phyloP scores from a whole-genome alignment of 2,888 invertebrate species.

The Apodemia zela region DNA sequence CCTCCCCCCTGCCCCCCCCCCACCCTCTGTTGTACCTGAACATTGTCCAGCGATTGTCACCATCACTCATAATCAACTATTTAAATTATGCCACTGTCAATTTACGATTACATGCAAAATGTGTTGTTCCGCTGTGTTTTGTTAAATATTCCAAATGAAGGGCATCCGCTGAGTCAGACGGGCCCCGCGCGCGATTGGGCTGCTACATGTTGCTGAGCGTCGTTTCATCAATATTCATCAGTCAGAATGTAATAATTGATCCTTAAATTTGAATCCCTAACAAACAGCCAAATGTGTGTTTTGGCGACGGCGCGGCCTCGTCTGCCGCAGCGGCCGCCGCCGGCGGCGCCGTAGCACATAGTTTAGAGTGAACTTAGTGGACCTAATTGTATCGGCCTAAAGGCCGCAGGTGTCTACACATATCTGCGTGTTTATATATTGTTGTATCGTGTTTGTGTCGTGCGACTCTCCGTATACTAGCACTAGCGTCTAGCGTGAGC shows the following conservation, averaged over 20 bases:
- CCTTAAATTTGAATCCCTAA: not conserved
- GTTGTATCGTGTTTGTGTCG: not conserved
- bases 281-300: not conserved
- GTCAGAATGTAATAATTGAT: too few relatives aligned
- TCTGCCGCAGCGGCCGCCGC: not conserved
- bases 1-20: not conserved
- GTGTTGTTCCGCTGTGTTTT: not conserved
- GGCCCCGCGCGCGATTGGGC: too few relatives aligned
- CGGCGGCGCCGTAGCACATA: not conserved
- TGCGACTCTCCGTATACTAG: not conserved
- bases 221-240: not conserved
- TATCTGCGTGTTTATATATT: slow-evolving; percentile 23
- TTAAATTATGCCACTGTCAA: not conserved
- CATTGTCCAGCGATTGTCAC: not conserved
- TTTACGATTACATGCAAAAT: not conserved
- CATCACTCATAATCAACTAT: not conserved
- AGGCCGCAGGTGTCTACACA: slow-evolving; percentile 24
- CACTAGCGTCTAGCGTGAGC: not conserved
- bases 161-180: too few relatives aligned
- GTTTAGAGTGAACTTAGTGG: slow-evolving; percentile 20
- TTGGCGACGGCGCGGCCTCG: not conserved
- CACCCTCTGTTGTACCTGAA: not conserved
- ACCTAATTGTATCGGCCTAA: slow-evolving; percentile 28
- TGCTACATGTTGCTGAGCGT: not conserved
- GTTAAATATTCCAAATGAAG: not conserved